phyloP scores from a whole-genome alignment of 2,113 vertebrate genomes.

The Geococcyx californianus region DNA sequence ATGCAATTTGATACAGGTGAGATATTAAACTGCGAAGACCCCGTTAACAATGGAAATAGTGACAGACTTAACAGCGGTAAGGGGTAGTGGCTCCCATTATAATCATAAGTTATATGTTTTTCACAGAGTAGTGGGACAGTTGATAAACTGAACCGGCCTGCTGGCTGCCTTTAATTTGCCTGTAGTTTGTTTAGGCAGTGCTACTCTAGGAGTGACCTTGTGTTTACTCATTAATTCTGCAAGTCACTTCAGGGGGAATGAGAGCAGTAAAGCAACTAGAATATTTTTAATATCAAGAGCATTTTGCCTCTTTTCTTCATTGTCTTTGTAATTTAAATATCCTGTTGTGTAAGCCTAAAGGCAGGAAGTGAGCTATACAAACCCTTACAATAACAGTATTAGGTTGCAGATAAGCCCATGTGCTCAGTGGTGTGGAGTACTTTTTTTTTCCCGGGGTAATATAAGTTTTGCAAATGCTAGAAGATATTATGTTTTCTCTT shows the following conservation, averaged over 20 bases:
- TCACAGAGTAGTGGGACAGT: background rate
- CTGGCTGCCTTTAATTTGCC: background rate
- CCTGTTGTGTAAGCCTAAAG: constrained; percentile 76
- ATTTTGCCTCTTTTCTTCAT: constrained; percentile 27
- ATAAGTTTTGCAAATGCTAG: background rate
- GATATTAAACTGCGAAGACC: constrained; percentile 23
- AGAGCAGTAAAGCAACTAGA: background rate
- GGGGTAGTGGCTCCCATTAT: background rate
- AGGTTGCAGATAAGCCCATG: constrained; percentile 65
- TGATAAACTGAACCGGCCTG: background rate
- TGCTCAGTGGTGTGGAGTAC: background rate
- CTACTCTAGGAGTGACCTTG: background rate
- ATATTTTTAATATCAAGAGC: background rate
- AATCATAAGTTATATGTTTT: background rate
- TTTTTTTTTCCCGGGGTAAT: background rate
- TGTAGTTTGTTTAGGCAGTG: background rate
- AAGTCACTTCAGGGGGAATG: background rate
- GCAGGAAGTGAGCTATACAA: constrained; percentile 79
- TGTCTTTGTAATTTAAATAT: constrained; percentile 75
- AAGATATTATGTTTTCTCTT: background rate
- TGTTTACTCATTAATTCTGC: constrained; percentile 36
- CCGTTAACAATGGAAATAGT: constrained; percentile 4
- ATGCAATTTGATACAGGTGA: constrained; percentile 6
- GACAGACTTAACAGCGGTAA: background rate
- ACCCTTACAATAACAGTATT: constrained; percentile 52